Conservation (phyloP, 2,888 invertebrate species). For the Tryphoninae sp. region DNA sequence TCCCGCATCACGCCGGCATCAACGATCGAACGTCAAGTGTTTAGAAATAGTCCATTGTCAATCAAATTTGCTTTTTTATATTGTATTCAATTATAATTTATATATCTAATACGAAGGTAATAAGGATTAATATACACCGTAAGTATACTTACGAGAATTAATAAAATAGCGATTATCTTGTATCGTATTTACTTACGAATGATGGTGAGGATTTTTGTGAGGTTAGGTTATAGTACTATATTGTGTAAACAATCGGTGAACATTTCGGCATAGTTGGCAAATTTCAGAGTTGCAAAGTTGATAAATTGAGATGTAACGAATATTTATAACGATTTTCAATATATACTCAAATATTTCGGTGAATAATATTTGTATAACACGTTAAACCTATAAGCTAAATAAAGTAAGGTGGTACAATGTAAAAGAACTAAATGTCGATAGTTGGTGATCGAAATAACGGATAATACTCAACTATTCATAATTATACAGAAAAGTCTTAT, state of each 20-base stretch:
- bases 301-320: too few species aligned
- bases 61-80: background rate
- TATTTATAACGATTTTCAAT: too few species aligned
- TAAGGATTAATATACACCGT: slow-evolving; percentile 13
- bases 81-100: background rate
- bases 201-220: background rate
- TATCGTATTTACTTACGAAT: background rate
- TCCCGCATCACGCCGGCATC: background rate
- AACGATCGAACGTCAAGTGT: background rate
- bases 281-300: too few species aligned
- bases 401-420: too few species aligned
- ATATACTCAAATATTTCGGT: too few species aligned
- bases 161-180: background rate
- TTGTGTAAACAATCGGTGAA: background rate
- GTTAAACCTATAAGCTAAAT: too few species aligned
- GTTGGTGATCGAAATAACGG: too few species aligned
- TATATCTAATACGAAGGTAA: slow-evolving; percentile 17
- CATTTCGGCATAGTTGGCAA: background rate
- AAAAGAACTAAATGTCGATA: too few species aligned
- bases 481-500: too few species aligned
- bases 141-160: background rate
- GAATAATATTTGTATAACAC: too few species aligned
- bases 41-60: background rate
- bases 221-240: slow-evolving; percentile 1
- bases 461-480: too few species aligned